Evolutionary conservation across 2,113 vertebrate species (phyloP), one percentile per base, ranked within the genome.

Genomic region (Microcebus ravelobensis): DNA sequence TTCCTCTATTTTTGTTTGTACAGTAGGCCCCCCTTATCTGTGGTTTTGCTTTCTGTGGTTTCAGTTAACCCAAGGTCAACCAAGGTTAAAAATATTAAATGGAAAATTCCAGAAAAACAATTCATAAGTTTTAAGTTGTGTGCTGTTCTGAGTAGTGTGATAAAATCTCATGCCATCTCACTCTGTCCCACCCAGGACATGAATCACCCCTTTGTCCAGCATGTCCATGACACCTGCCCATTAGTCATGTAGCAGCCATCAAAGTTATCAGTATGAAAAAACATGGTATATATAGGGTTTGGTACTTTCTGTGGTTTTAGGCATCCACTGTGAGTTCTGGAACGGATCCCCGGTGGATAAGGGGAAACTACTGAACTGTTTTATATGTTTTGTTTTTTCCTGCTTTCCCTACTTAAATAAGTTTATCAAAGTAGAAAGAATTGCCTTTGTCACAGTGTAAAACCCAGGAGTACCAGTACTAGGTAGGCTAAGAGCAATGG

Each of bases 1-100:
- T 34, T 36, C 61, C 50, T 96, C 76, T 76, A 34, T 52, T 92
- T 89, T 95, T 92, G 34, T 73, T 89, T 88, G 11, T 65, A 48
- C 8, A 48, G 73, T 10, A 48, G 27, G 5, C 15, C 42, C 42
- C 39, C 29, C 27, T 48, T 76, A 76, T 48, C 42, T 45, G 45
- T 31, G 14, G 73, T 48, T 48, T 31, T 76, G 73, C 73, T 18
- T 48, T 76, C 73, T 48, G 73, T 48, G 73, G 15, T 76, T 76
- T 76, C 73, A 76, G 73, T 76, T 48, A 76, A 76, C 42, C 15
- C 15, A 17, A 29, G 45, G 42, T 29, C 42, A 48, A 76, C 27
- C 14, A 48, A 17, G 27, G 14, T 48, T 11, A 76, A 76, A 76
- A 48, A 76, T 31, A 48, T 48, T 48, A 76, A 45, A 76, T 76